phyloP scores from a whole-genome alignment of 2,113 vertebrate species.

The Gnathonemus longibarbis region DNA sequence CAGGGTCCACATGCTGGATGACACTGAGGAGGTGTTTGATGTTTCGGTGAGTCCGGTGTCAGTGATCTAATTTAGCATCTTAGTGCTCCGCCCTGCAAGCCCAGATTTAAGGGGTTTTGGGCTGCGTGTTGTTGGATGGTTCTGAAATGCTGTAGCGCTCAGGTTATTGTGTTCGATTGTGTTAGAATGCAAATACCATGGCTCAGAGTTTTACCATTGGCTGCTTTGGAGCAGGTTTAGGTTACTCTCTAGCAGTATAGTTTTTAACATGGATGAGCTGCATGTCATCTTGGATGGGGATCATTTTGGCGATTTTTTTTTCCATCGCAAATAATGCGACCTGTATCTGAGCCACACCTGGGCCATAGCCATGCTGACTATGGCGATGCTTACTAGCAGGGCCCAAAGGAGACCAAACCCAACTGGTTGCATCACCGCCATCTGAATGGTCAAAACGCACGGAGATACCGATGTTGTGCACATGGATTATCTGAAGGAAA shows the following conservation, averaged over 20 bases:
- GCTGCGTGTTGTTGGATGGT: background rate
- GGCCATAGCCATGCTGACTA: background rate
- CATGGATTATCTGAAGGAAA: background rate
- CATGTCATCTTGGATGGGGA: background rate
- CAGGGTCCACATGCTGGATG: constrained; percentile 90
- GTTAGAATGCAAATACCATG: background rate
- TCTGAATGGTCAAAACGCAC: background rate
- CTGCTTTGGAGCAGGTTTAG: background rate
- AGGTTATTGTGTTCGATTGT: background rate
- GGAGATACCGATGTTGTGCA: background rate
- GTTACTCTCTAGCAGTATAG: background rate
- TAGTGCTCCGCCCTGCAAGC: background rate
- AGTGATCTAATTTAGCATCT: background rate
- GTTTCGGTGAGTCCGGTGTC: constrained; percentile 72
- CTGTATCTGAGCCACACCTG: background rate
- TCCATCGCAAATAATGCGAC: background rate
- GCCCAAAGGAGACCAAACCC: background rate
- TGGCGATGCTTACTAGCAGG: background rate
- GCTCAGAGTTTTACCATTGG: background rate
- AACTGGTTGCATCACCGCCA: background rate
- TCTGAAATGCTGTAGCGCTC: background rate
- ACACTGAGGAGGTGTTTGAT: constrained; percentile 86
- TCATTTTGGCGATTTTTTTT: background rate
- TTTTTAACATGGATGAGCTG: background rate
- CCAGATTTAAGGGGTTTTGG: background rate